Percentiles rank a stretch among this genome's conserved stretches.
These are phyloP conservation scores for Porites lobata DNA, from an alignment of 92 coral and sea anemone genomes.

Conservation along the genomic window DNA sequence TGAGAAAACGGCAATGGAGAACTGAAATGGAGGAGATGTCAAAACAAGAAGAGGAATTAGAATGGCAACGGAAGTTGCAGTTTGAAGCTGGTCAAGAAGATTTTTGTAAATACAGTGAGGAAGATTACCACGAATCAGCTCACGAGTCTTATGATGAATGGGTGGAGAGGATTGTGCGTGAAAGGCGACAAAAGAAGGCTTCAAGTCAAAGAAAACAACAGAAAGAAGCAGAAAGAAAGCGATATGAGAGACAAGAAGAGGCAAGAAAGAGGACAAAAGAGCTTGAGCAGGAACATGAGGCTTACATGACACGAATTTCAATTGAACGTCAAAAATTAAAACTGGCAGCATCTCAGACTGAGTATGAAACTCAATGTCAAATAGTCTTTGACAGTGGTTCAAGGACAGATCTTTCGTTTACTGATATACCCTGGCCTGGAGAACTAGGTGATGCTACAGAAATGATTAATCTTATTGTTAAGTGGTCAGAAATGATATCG, in stretches of 20 bases:
- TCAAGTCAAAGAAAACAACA: constrained; percentile 38
- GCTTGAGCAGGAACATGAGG: constrained; percentile 83
- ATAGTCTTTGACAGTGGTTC: constrained; percentile 57
- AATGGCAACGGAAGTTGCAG: constrained; percentile 89
- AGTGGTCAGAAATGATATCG: constrained; percentile 68
- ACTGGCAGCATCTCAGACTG: constrained; percentile 36
- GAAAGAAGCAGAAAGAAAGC: constrained; percentile 11
- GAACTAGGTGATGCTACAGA: constrained; percentile 62
- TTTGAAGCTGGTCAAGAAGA: constrained; percentile 85
- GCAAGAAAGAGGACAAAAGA: constrained; percentile 67
- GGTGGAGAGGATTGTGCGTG: constrained; percentile 82
- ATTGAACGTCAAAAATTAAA: constrained; percentile 48
- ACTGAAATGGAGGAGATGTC: constrained; percentile 43
- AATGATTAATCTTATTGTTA: constrained; percentile 65
- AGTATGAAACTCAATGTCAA: constrained; percentile 79
- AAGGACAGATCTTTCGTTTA: constrained; percentile 40
- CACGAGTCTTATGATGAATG: constrained; percentile 87
- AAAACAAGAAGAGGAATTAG: constrained; percentile 61
- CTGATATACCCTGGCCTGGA: constrained; percentile 93
- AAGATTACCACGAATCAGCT: constrained; percentile 52
- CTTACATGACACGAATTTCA: constrained; percentile 64
- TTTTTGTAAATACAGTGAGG: constrained; percentile 44
- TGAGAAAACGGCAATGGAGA: constrained; percentile 46
- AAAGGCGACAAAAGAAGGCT: constrained; percentile 60
- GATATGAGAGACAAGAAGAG: constrained; percentile 46